Conservation (phyloP, 1,140 invertebrate species). For the Drepana arcuata region DNA sequence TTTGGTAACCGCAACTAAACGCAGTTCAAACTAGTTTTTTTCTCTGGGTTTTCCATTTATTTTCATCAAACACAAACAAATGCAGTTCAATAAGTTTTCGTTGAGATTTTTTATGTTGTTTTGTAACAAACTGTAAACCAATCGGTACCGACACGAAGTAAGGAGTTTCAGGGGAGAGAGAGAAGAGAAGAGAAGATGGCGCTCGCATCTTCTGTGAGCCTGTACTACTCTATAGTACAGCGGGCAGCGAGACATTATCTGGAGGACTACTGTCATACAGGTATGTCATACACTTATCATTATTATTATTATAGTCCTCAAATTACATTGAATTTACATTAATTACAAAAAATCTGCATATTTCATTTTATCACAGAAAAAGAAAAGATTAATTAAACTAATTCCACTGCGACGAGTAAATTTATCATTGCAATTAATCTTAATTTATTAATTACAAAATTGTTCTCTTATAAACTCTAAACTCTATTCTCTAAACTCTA, state of each 20-base stretch:
- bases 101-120: slow-evolving; percentile 40
- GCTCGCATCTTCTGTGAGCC: slow-evolving; percentile 69
- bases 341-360: no score
- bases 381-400: no score
- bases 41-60: slow-evolving; percentile 30
- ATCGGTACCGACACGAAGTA: slow-evolving; percentile 37
- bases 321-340: no score
- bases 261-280: slow-evolving; percentile 71
- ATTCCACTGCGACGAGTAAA: no score
- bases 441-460: no score
- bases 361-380: no score
- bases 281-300: slow-evolving; percentile 32
- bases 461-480: no score
- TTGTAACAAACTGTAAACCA: slow-evolving; percentile 44
- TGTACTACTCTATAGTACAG: slow-evolving; percentile 72
- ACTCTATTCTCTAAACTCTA: no score
- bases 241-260: slow-evolving; percentile 67
- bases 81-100: slow-evolving; percentile 37
- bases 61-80: slow-evolving; percentile 40
- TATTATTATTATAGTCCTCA: no score
- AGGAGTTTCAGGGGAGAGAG: slow-evolving; percentile 19
- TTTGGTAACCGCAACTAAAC: slow-evolving; percentile 53
- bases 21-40: slow-evolving; percentile 61
- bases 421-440: no score
- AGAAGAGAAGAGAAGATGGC: slow-evolving; percentile 62